Evolutionary conservation across 2,888 invertebrate species (phyloP).

Genomic region (Pristionchus maxplancki): DNA sequence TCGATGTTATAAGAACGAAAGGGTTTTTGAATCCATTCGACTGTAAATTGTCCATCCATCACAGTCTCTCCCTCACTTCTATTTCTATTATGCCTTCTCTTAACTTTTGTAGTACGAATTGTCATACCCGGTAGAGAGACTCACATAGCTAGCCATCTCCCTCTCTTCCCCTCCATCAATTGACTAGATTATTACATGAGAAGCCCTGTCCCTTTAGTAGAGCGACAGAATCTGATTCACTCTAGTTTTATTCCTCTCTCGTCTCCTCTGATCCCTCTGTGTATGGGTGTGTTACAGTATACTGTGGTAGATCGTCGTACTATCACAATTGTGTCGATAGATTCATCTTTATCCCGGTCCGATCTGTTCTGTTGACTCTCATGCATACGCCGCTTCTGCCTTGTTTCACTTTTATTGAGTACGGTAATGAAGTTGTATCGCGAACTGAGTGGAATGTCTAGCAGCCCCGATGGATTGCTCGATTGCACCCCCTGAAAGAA

Average conservation of each 20-base stretch:
- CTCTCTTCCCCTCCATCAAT: background rate
- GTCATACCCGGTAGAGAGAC: background rate
- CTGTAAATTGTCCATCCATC: background rate
- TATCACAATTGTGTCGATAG: background rate
- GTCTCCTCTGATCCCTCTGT: background rate
- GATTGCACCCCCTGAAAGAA: constrained; percentile 19
- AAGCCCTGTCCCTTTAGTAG: background rate
- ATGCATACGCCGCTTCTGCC: background rate
- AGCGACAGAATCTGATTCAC: background rate
- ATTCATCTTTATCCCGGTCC: constrained; percentile 17
- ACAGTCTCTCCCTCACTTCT: background rate
- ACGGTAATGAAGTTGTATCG: constrained; percentile 36
- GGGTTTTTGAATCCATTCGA: background rate
- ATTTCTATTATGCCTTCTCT: background rate
- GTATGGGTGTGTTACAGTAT: background rate
- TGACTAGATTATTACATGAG: constrained; percentile 7
- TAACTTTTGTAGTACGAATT: background rate
- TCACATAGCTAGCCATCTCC: background rate
- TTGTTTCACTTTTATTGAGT: constrained; percentile 38
- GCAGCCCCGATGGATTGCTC: constrained; percentile 4
- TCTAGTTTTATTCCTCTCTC: background rate
- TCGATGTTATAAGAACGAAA: background rate
- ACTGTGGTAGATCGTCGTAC: constrained; percentile 13
- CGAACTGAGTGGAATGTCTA: background rate
- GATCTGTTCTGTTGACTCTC: constrained; percentile 31